Conservation (phyloP, 1,140 invertebrate genomes). For the Orius insidiosus region DNA sequence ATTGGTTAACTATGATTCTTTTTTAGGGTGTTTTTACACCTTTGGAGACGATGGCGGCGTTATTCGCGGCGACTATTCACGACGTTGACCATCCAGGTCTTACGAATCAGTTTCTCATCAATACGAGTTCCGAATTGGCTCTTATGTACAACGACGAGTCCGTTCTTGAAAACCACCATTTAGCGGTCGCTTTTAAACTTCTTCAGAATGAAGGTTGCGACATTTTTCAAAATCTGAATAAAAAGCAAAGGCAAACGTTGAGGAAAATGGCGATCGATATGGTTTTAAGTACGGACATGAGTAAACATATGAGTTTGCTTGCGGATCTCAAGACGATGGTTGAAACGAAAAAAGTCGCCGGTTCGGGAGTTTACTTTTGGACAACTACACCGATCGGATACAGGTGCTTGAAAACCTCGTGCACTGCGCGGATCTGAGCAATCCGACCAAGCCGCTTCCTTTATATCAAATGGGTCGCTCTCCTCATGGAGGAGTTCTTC, state of each 20-base stretch:
- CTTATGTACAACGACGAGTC: constrained; percentile 99
- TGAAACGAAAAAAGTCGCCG: constrained; percentile 94
- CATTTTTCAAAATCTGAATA: constrained; percentile 82
- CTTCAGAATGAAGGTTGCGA: constrained; percentile 92
- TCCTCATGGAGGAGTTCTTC: constrained; percentile 97
- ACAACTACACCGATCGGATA: constrained; percentile 97
- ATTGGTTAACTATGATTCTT: too few species aligned
- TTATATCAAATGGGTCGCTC: constrained; percentile 85
- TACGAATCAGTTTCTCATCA: constrained; percentile 93
- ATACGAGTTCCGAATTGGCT: constrained; percentile 87
- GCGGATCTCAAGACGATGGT: constrained; percentile 99
- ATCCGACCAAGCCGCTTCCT: constrained; percentile 93
- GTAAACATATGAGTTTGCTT: constrained; percentile 95
- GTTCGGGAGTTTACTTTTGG: constrained; percentile 91
- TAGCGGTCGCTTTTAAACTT: constrained; percentile 93
- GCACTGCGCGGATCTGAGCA: constrained; percentile 96
- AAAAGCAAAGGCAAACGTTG: constrained; percentile 90
- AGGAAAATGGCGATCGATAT: constrained; percentile 99
- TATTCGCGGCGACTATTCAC: constrained; percentile 94
- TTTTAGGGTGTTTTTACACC: constrained; percentile 78
- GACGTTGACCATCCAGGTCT: constrained; percentile 98
- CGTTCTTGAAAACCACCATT: constrained; percentile 94
- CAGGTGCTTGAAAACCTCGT: constrained; percentile 96
- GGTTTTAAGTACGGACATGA: constrained; percentile 99
- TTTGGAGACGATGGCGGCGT: constrained; percentile 83